Conservation (phyloP, 2,888 invertebrate genomes). For the Dasysyrphus tricinctus region DNA sequence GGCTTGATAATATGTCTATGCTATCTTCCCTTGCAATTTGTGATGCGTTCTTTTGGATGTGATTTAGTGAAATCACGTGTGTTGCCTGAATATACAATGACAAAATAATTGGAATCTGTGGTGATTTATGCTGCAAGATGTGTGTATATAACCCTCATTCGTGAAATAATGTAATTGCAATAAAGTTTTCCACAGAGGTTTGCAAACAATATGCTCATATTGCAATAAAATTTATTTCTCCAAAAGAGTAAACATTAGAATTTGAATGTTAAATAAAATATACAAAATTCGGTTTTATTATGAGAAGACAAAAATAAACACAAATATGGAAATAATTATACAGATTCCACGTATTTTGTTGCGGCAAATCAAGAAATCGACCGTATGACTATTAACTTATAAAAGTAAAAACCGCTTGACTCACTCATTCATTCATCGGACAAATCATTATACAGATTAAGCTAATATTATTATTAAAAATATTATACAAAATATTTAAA, state of each 20-base stretch:
- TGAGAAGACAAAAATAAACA: neutral
- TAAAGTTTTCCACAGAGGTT: conserved; percentile 8
- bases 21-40: conserved; percentile 49
- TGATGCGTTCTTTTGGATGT: conserved; percentile 21
- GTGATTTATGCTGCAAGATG: conserved; percentile 59
- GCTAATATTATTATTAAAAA: too few species aligned
- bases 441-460: too few species aligned
- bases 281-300: neutral
- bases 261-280: conserved; percentile 3
- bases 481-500: too few species aligned
- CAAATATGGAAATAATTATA: neutral
- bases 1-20: neutral
- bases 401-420: too few species aligned
- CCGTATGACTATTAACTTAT: too few species aligned
- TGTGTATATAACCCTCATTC: conserved; percentile 33
- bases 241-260: conserved; percentile 7
- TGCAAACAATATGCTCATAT: conserved; percentile 51
- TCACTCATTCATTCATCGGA: too few species aligned
- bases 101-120: conserved; percentile 62
- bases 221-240: conserved; percentile 33
- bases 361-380: too few species aligned
- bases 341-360: neutral
- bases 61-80: conserved; percentile 68
- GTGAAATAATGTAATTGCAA: conserved; percentile 13
- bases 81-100: conserved; percentile 59